Evolutionary conservation across 2,113 vertebrate species (phyloP), one percentile per base, ranked within the genome.

Genomic region (Odocoileus virginianus): DNA sequence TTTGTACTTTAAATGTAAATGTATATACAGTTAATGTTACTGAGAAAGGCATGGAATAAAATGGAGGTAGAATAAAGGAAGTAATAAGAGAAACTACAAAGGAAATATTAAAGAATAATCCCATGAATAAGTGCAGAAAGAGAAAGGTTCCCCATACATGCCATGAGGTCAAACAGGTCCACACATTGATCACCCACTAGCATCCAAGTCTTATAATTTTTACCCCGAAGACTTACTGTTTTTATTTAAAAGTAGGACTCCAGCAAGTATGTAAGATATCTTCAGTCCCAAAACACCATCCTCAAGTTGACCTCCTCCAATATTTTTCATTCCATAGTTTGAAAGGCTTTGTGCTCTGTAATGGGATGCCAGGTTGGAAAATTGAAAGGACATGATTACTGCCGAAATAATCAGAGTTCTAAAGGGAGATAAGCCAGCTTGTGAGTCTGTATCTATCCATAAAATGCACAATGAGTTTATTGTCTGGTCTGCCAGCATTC

Each of bases 321-420:
- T 9, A 6, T 54, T n/a, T 50, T 79, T 86, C 27, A 50, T 85
- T 36, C 21, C n/a, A 47, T 21, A 40, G 17, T 45, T 81, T n/a
- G 43, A 85, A 71, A 87, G 10, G 17, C 13, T 81, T 54, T 47
- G 12, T 13, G 5, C 4, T 76, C 67, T 71, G 15, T 94, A 54
- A 86, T 79, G 33, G 33, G 60, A 87, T 47, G 33, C 3, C 2
- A 86, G 40, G 8, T 25, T 71, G 28, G 33, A 52, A 93, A 82
- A 83, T 43, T 10, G 21, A 55, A 36, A 2, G 27, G 21, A 17
- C 60, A 36, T 43, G 58, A 27, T 57, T 27, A 19, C 5, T 83
- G 40, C 94, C 97, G 81, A 98, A 98, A 98, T 97, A 28, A 97
- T 97, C 97, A 57, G 5, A 58, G 78, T 94, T 94, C 96, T 92